These are phyloP conservation scores for Drosophila ogumai DNA, from an alignment of 1,140 invertebrate species.

Conservation along the genomic window DNA sequence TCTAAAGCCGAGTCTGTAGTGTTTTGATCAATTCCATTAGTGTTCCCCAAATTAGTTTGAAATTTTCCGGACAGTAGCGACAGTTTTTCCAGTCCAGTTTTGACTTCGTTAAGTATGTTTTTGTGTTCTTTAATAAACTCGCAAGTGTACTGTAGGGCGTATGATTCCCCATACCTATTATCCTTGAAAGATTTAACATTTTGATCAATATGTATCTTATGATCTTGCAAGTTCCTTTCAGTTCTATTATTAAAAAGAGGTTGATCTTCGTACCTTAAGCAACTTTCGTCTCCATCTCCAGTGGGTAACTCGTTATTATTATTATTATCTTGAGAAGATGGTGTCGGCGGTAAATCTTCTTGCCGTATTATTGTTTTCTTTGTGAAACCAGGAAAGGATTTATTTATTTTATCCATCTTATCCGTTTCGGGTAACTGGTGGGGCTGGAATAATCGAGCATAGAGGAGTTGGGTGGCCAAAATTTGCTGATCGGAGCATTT, in stretches of 20 bases:
- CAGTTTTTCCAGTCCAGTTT: conserved; percentile 56
- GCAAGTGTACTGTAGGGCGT: conserved; percentile 25
- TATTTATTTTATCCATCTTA: conserved; percentile 8
- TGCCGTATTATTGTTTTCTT: conserved; percentile 33
- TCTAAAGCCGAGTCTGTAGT: conserved; percentile 34
- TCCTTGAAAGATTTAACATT: not conserved
- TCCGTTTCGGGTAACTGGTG: conserved; percentile 30
- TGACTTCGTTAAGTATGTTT: conserved; percentile 51
- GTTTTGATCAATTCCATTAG: not conserved
- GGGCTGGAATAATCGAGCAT: conserved; percentile 60
- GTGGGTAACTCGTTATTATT: conserved; percentile 49
- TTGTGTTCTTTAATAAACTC: conserved; percentile 64
- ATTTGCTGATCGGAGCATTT: conserved; percentile 53
- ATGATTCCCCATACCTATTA: conserved; percentile 1
- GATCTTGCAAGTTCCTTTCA: conserved; percentile 14
- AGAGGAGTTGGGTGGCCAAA: conserved; percentile 61
- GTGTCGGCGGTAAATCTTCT: conserved; percentile 12
- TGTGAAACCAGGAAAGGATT: conserved; percentile 34
- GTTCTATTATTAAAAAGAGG: conserved; percentile 1
- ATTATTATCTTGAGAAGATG: conserved; percentile 60
- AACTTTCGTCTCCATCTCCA: conserved; percentile 26
- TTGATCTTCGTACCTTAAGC: conserved; percentile 22
- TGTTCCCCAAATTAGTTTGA: conserved; percentile 30
- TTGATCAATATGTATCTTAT: not conserved
- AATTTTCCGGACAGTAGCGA: conserved; percentile 53